Percentiles rank a stretch among this genome's conserved stretches.
Evolutionary conservation across 2,888 invertebrate genomes (phyloP).

Genomic region (Xestia ashworthii): DNA sequence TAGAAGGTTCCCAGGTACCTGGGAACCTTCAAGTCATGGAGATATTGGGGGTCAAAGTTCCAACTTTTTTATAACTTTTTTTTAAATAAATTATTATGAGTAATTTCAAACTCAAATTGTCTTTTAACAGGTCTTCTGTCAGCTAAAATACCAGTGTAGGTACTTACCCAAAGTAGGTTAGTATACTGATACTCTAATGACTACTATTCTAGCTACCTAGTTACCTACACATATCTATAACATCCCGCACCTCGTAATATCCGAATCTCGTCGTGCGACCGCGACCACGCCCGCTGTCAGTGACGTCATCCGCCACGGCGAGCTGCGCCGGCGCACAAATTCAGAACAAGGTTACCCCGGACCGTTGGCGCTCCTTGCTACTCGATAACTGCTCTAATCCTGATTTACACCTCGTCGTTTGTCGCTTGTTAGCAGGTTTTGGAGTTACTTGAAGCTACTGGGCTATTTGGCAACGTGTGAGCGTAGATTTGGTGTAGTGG

Average conservation of each 20-base stretch:
- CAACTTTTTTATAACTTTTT: no score
- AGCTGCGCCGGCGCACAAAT: constrained; percentile 64
- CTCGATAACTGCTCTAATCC: constrained; percentile 57
- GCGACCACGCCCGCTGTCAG: constrained; percentile 27
- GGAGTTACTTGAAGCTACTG: neutral
- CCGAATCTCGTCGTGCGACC: constrained; percentile 22
- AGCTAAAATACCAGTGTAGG: no score
- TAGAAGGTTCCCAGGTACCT: no score
- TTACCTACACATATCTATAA: neutral
- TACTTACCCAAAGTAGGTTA: no score
- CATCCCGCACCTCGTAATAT: constrained; percentile 2
- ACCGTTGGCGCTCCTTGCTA: constrained; percentile 55
- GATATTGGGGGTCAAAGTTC: no score
- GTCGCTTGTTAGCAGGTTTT: constrained; percentile 26
- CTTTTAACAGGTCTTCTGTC: no score
- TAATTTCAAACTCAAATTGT: no score
- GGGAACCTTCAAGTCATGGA: no score
- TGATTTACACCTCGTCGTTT: constrained; percentile 47
- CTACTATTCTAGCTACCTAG: neutral
- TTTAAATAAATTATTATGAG: no score
- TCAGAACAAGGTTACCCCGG: constrained; percentile 70
- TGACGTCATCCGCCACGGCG: constrained; percentile 64
- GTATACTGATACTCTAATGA: no score
- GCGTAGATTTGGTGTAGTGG: neutral
- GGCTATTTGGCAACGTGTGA: neutral